Evolutionary conservation across 2,113 vertebrate species (phyloP).

Genomic region (Caretta caretta): DNA sequence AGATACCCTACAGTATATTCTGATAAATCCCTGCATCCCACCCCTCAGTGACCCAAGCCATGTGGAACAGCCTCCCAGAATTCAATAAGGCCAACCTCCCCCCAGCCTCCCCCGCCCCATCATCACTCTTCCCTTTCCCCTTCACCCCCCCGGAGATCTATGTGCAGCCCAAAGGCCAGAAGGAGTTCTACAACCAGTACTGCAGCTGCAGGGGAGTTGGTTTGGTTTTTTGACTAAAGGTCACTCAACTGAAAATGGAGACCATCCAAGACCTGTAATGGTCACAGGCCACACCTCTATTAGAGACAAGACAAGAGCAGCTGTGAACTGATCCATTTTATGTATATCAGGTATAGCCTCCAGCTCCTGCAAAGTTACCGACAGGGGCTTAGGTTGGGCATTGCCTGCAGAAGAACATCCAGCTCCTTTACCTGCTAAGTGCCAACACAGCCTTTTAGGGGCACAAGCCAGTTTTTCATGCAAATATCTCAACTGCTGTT

Average conservation of each 20-base stretch:
- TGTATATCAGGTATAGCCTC: background rate
- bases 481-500: background rate
- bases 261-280: background rate
- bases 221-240: background rate
- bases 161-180: background rate
- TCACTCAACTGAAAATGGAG: background rate
- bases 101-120: too few species aligned
- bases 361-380: background rate
- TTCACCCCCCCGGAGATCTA: background rate
- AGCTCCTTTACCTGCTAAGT: background rate
- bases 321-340: background rate
- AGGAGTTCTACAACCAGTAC: background rate
- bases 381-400: background rate
- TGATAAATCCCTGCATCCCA: background rate
- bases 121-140: background rate
- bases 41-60: background rate
- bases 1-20: background rate
- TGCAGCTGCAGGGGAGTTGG: background rate
- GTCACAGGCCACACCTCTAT: background rate
- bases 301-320: background rate
- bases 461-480: background rate
- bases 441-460: background rate
- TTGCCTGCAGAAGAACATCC: background rate
- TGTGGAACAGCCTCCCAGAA: background rate
- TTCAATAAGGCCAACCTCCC: background rate